A percentile compares a stretch with the other conserved stretches of the same genome.
Conservation (phyloP, 2,113 vertebrate genomes). For the Hippocampus comes region DNA sequence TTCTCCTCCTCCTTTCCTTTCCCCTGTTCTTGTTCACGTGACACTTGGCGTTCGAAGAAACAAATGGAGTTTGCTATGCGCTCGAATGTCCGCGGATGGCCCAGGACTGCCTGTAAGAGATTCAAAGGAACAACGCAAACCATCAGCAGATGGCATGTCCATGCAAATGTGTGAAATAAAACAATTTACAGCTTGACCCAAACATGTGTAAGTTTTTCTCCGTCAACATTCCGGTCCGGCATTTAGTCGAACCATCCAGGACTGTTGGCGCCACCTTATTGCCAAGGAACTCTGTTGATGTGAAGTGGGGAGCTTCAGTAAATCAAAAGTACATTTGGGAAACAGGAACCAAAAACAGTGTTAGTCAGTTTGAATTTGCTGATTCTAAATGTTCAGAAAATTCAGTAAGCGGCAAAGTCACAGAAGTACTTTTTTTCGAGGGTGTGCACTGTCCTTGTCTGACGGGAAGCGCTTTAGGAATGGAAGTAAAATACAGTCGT, state of each 20-base stretch:
- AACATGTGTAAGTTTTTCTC: not conserved
- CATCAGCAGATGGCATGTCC: not conserved
- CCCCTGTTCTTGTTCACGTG: not conserved
- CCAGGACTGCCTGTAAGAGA: not conserved
- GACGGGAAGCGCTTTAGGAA: too few relatives aligned
- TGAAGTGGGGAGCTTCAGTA: too few relatives aligned
- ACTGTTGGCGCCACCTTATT: too few relatives aligned
- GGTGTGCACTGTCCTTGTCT: too few relatives aligned
- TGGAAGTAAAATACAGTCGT: too few relatives aligned
- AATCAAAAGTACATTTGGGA: too few relatives aligned
- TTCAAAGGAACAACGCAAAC: not conserved
- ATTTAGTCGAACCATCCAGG: not conserved
- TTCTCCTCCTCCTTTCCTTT: not conserved
- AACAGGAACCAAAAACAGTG: too few relatives aligned
- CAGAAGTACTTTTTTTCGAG: too few relatives aligned
- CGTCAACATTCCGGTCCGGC: not conserved
- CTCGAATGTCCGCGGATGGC: not conserved
- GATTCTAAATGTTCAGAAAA: too few relatives aligned
- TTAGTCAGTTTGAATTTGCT: too few relatives aligned
- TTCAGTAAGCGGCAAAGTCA: too few relatives aligned
- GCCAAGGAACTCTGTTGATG: too few relatives aligned
- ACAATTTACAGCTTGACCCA: not conserved
- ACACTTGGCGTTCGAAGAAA: not conserved
- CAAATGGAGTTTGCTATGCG: not conserved
- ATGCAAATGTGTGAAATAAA: slow-evolving; percentile 1